phyloP scores from a whole-genome alignment of 2,113 vertebrate species.

The Perccottus glenii region DNA sequence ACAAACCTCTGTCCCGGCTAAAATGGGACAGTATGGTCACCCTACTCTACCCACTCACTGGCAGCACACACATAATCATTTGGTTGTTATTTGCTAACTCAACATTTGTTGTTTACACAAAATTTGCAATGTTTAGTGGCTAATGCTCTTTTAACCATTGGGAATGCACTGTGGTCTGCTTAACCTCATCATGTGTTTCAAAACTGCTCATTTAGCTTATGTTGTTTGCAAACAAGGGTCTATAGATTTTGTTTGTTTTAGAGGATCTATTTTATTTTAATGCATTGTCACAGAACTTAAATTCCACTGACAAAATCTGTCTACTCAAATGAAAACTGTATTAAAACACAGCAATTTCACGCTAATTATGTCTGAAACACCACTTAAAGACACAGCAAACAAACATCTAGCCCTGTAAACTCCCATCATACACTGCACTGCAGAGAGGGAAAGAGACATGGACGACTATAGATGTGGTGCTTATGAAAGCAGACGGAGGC shows the following conservation, averaged over 20 bases:
- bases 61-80: too few species aligned
- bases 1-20: too few species aligned
- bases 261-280: too few species aligned
- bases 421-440: slow-evolving; percentile 18
- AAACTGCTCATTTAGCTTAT: not conserved
- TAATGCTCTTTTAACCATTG: too few species aligned
- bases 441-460: not conserved
- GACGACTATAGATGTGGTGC: not conserved
- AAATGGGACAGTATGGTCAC: too few species aligned
- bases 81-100: too few species aligned
- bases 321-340: slow-evolving; percentile 6
- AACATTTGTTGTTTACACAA: too few species aligned
- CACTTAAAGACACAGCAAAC: slow-evolving; percentile 35
- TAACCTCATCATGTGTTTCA: too few species aligned
- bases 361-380: slow-evolving; percentile 37
- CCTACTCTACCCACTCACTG: too few species aligned
- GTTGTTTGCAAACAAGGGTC: not conserved
- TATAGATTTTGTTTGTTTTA: not conserved
- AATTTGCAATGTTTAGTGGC: too few species aligned
- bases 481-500: too few species aligned
- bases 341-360: slow-evolving; percentile 27
- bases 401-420: slow-evolving; percentile 17
- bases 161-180: too few species aligned
- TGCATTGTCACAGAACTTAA: not conserved
- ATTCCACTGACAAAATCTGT: slow-evolving; percentile 21